These are phyloP conservation scores for Xestia sexstrigata DNA, from an alignment of 2,888 invertebrate species.

Conservation along the genomic window DNA sequence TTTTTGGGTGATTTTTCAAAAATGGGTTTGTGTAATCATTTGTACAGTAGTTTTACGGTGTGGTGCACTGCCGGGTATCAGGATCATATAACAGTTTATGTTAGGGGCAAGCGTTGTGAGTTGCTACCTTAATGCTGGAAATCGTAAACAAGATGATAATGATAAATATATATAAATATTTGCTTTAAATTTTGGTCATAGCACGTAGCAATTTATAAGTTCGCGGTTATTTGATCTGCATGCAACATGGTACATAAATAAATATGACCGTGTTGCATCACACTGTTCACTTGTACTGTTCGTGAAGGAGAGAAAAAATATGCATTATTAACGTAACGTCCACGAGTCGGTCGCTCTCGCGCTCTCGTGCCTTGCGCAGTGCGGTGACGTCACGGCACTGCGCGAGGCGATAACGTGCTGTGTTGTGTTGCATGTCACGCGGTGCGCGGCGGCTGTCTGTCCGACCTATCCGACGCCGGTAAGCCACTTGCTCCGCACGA, in stretches of 20 bases:
- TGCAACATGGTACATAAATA: constrained; percentile 20
- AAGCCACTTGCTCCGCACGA: constrained; percentile 77
- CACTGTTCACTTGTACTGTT: constrained; percentile 26
- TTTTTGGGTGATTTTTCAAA: constrained; percentile 42
- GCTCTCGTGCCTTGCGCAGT: not conserved
- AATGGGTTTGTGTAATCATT: constrained; percentile 57
- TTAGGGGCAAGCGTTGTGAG: constrained; percentile 38
- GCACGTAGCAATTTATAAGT: constrained; percentile 23
- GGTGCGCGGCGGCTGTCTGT: constrained; percentile 70
- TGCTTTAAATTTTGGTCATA: not conserved
- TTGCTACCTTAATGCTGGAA: constrained; percentile 32
- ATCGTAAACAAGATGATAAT: not conserved
- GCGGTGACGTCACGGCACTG: constrained; percentile 18
- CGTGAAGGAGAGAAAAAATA: constrained; percentile 82
- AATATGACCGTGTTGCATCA: constrained; percentile 19
- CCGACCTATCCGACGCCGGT: constrained; percentile 76
- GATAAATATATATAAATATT: not conserved
- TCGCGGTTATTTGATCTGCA: constrained; percentile 12
- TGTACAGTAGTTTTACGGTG: constrained; percentile 51
- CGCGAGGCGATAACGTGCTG: constrained; percentile 31
- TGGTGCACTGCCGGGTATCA: constrained; percentile 53
- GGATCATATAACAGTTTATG: not conserved
- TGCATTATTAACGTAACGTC: constrained; percentile 81
- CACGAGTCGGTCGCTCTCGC: constrained; percentile 51
- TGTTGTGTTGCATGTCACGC: constrained; percentile 73